A percentile compares a stretch with the other conserved stretches of the same genome.
These are phyloP conservation scores for Menidia beryllina DNA, from an alignment of 2,113 vertebrate genomes.

Conservation along the genomic window DNA sequence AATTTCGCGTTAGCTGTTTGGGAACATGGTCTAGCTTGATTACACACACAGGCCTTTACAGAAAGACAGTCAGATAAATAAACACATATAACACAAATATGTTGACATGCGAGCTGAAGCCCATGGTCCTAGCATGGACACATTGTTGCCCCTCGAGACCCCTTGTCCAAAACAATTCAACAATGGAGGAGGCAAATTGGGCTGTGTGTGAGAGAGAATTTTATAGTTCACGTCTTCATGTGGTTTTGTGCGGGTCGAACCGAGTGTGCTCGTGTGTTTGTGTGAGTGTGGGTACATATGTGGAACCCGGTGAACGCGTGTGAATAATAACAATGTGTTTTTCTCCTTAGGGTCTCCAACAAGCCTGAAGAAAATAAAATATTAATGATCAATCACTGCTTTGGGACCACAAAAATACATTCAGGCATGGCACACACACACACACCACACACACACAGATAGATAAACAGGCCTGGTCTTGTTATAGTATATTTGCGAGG, in stretches of 20 bases:
- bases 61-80: background rate
- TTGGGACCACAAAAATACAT: constrained; percentile 39
- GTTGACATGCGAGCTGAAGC: background rate
- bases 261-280: constrained; percentile 10
- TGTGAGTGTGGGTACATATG: constrained; percentile 22
- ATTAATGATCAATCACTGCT: constrained; percentile 73
- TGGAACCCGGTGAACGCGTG: constrained; percentile 42
- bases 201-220: constrained; percentile 34
- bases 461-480: constrained; percentile 17
- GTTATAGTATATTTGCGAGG: constrained; percentile 31
- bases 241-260: constrained; percentile 6
- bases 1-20: background rate
- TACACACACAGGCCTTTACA: no score
- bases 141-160: constrained; percentile 17
- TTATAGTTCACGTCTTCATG: constrained; percentile 21
- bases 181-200: constrained; percentile 37
- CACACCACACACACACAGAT: background rate
- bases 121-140: constrained; percentile 18
- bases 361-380: constrained; percentile 66
- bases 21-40: background rate
- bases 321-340: constrained; percentile 67
- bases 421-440: constrained; percentile 15
- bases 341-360: constrained; percentile 56
- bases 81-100: constrained; percentile 12
- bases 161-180: constrained; percentile 44